phyloP scores from a whole-genome alignment of 2,797 vertebrate genomes.

The Sebastes wilsoni region DNA sequence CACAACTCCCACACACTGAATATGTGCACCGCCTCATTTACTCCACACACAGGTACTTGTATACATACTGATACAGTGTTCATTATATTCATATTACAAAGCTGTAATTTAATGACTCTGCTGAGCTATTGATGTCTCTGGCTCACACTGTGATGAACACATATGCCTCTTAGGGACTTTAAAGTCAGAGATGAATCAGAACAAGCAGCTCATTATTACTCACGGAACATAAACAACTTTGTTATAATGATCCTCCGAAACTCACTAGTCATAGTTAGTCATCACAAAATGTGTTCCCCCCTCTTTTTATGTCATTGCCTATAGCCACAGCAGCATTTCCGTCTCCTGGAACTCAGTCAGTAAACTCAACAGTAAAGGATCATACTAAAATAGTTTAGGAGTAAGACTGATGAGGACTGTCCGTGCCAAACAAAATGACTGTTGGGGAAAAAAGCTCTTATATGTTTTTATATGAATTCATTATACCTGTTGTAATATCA shows the following conservation, averaged over 20 bases:
- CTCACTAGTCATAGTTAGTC: neutral
- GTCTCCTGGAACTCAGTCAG: neutral
- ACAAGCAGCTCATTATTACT: conserved; percentile 1
- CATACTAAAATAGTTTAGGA: neutral
- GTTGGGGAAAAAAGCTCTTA: neutral
- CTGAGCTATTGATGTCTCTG: conserved; percentile 15
- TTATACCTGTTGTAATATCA: neutral
- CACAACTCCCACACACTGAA: neutral
- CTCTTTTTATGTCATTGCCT: neutral
- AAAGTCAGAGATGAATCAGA: conserved; percentile 24
- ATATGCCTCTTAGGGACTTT: neutral
- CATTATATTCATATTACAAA: conserved; percentile 43
- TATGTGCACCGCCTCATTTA: neutral
- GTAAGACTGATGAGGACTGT: neutral
- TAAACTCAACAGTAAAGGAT: neutral
- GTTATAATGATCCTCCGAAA: neutral
- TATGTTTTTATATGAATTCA: neutral
- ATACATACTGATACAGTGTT: conserved; percentile 10
- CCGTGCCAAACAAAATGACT: neutral
- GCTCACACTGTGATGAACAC: neutral
- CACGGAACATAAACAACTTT: neutral
- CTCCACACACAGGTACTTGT: conserved; percentile 8
- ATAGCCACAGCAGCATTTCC: neutral
- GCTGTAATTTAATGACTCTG: conserved; percentile 18
- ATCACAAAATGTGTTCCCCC: neutral